Base-by-base conservation (phyloP, 2,888 invertebrate species). In the Agrochola lychnidis region DNA sequence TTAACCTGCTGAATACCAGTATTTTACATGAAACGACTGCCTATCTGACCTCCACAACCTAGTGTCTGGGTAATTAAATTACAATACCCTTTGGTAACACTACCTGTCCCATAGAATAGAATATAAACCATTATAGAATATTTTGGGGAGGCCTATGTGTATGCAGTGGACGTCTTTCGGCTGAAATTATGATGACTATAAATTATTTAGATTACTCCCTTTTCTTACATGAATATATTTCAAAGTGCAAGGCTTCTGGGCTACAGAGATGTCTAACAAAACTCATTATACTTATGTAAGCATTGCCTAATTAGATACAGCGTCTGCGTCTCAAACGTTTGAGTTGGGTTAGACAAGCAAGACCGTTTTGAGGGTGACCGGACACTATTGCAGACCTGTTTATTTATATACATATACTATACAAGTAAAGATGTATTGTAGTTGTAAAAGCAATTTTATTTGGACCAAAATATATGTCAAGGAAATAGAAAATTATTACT, bases 281-380 rank as follows among this genome's bases (percentile, higher is more conserved):
- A 83, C 84, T 86, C 86, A 85, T 87, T 86, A 87, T 82, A 85
- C 80, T 84, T 85, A 86, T 88, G 87, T 89, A 86, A 87, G 85
- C 90, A 90, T 88, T 88, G 87, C 86, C 92, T 93, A 92, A 92
- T 92, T 92, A 92, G 92, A 90, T 91, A 91, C 88, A 89, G 85
- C 88, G 91, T 90, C 91, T 90, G 89, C 90, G 90, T 89, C 91
- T 92, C 91, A 88, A 84, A 77, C 86, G 88, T 91, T 92, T 93
- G 93, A 93, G 92, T 90, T 92, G 91, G 93, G 93, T 93, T 88
- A 89, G 92, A 90, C 90, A 91, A 88, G 89, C 90, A 91, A 88
- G 89, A 88, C 89, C 89, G 88, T 88, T 89, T 84, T 89, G 89
- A 88, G 90, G 90, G 89, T 89, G 89, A 90, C 89, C 88, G 89